These are phyloP conservation scores for Myotis myotis DNA, from an alignment of 2,797 vertebrate species.

Conservation along the genomic window DNA sequence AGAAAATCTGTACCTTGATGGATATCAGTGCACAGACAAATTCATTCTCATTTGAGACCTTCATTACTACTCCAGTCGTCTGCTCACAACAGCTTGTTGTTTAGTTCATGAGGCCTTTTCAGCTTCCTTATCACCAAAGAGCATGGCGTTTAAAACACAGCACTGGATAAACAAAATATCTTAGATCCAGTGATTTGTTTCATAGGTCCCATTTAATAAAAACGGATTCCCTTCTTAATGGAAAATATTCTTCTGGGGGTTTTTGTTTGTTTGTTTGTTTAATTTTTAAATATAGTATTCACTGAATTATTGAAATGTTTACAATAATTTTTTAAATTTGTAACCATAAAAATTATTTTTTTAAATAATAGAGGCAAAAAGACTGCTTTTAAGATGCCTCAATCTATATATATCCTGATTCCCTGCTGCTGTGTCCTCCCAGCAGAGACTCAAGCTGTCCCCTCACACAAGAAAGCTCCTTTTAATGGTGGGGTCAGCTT, in stretches of 20 bases:
- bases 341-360: conserved; percentile 26
- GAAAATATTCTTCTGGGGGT: background rate
- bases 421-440: background rate
- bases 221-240: conserved; percentile 15
- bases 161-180: background rate
- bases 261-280: background rate
- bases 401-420: background rate
- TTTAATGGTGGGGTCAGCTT: background rate
- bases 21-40: background rate
- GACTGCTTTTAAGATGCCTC: background rate
- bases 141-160: background rate
- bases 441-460: background rate
- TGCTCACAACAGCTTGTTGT: background rate
- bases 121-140: conserved; percentile 41
- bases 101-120: background rate
- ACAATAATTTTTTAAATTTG: background rate
- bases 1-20: background rate
- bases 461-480: background rate
- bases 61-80: background rate
- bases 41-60: conserved; percentile 5
- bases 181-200: background rate
- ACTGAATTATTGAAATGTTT: conserved; percentile 13
- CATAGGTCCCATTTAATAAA: background rate
- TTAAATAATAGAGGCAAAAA: background rate
- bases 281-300: conserved; percentile 2